Percentiles rank a stretch among this genome's conserved stretches.
Conservation (phyloP, 2,797 vertebrate species). For the Girardinus metallicus region DNA sequence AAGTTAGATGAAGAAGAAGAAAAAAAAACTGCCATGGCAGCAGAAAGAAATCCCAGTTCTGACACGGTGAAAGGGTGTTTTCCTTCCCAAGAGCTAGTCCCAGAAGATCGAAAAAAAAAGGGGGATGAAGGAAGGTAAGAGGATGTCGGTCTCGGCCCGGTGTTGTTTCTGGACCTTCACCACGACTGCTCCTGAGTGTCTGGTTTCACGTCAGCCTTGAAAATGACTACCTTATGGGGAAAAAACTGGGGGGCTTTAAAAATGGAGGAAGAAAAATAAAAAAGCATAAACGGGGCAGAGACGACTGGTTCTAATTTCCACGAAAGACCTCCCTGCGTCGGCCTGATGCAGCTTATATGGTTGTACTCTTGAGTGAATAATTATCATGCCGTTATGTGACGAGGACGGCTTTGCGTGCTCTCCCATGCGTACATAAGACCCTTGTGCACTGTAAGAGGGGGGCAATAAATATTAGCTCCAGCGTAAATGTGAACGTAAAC, state of each 20-base stretch:
- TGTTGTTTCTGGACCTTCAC: slow-evolving; percentile 79
- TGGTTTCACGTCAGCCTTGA: slow-evolving; percentile 73
- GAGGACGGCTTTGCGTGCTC: neutral
- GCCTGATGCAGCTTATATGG: slow-evolving; percentile 20
- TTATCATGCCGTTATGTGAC: slow-evolving; percentile 42
- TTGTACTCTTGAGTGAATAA: slow-evolving; percentile 48
- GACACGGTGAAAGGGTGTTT: slow-evolving; percentile 66
- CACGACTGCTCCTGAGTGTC: slow-evolving; percentile 66
- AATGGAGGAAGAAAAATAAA: slow-evolving; percentile 60
- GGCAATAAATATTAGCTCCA: slow-evolving; percentile 64
- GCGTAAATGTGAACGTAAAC: slow-evolving; percentile 57
- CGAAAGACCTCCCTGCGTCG: slow-evolving; percentile 43
- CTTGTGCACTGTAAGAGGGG: slow-evolving; percentile 21
- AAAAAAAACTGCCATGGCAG: slow-evolving; percentile 61
- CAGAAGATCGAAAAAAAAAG: slow-evolving; percentile 30
- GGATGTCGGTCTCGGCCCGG: slow-evolving; percentile 56
- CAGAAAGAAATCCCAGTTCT: slow-evolving; percentile 68
- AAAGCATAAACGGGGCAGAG: slow-evolving; percentile 43
- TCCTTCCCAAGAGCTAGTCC: slow-evolving; percentile 65
- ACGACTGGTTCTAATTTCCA: slow-evolving; percentile 68
- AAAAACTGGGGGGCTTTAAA: slow-evolving; percentile 69
- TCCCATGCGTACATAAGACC: slow-evolving; percentile 19
- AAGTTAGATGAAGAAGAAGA: slow-evolving; percentile 47
- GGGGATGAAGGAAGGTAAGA: slow-evolving; percentile 65
- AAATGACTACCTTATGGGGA: slow-evolving; percentile 70